Evolutionary conservation across 2,113 vertebrate species (phyloP).

Genomic region (Prunella himalayana): DNA sequence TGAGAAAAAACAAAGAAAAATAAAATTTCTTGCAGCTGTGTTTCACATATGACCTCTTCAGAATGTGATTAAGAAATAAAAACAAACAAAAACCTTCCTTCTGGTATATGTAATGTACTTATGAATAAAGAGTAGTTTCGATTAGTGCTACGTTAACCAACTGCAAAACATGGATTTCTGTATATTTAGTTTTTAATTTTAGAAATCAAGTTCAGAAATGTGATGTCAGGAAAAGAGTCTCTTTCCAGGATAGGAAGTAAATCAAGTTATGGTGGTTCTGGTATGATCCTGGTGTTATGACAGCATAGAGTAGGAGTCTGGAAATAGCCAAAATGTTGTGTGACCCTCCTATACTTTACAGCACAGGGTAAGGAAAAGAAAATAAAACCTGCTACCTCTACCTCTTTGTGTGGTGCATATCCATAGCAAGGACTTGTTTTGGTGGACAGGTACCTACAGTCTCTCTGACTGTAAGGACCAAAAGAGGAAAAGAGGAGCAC

Average conservation of each 20-base stretch:
- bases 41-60: slow-evolving; percentile 9
- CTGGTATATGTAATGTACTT: not conserved
- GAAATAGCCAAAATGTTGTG: not conserved
- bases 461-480: not conserved
- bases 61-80: slow-evolving; percentile 23
- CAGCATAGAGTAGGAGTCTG: not conserved
- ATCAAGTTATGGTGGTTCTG: not conserved
- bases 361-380: not conserved
- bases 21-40: not conserved
- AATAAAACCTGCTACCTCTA: not conserved
- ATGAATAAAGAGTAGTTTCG: not conserved
- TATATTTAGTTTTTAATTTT: not conserved
- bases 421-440: not conserved
- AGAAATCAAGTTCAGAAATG: not conserved
- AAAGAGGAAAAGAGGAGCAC: not conserved
- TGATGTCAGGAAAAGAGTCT: not conserved
- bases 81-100: not conserved
- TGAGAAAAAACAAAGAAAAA: not conserved
- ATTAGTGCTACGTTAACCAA: not conserved
- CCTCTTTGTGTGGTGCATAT: not conserved
- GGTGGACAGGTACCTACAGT: not conserved
- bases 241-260: not conserved
- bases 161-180: not conserved
- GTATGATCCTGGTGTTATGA: not conserved
- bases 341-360: not conserved